A percentile compares a stretch with the other conserved stretches of the same genome.
phyloP scores from a whole-genome alignment of 2,888 invertebrate genomes.

The Xestia c-nigrum region DNA sequence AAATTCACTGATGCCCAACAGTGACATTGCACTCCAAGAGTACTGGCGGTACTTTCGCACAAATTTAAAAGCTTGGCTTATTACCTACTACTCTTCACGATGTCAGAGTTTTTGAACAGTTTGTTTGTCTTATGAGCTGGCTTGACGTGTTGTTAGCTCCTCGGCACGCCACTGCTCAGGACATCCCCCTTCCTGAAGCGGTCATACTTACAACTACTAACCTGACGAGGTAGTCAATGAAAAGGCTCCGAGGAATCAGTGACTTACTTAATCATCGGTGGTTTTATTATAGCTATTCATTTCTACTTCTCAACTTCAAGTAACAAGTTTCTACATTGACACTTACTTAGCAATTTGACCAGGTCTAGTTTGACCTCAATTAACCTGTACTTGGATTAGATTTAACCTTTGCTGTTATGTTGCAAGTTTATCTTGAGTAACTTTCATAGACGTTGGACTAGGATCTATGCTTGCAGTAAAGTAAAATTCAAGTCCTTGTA shows the following conservation, averaged over 20 bases:
- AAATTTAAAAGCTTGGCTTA: too few species aligned
- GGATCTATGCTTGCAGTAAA: background rate
- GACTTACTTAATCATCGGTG: too few species aligned
- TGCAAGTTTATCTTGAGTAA: conserved; percentile 1
- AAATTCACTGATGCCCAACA: too few species aligned
- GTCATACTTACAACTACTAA: background rate
- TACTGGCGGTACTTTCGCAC: too few species aligned
- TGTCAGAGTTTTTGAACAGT: too few species aligned
- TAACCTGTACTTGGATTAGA: conserved; percentile 42
- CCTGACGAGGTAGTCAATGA: background rate
- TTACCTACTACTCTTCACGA: too few species aligned
- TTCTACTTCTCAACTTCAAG: background rate
- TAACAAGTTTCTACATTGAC: conserved; percentile 28
- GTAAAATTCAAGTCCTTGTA: background rate
- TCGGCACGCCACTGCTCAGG: background rate
- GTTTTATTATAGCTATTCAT: background rate
- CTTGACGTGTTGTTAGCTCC: too few species aligned
- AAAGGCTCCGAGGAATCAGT: too few species aligned
- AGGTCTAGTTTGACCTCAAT: conserved; percentile 35
- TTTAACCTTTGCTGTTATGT: conserved; percentile 27
- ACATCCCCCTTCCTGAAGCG: background rate
- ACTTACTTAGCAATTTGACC: conserved; percentile 16
- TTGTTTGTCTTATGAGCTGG: too few species aligned
- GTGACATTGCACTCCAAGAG: too few species aligned
- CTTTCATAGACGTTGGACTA: too few species aligned